Evolutionary conservation across 2,113 vertebrate species (phyloP).

Genomic region (Cyprinodon tularosa): DNA sequence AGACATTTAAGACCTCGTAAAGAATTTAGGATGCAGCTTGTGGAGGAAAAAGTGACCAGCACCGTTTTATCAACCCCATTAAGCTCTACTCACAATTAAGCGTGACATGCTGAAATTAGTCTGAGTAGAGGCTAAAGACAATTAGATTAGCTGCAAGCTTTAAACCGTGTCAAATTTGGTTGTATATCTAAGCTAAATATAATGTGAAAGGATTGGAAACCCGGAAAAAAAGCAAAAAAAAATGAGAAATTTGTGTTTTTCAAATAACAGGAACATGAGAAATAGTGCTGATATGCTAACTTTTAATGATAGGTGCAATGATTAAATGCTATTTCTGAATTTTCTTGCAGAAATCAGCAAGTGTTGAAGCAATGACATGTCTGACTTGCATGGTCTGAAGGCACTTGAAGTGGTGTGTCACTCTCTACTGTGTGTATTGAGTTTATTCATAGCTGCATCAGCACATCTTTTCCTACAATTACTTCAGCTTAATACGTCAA

Average conservation of each 20-base stretch:
- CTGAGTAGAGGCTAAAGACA: slow-evolving; percentile 53
- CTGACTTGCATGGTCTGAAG: slow-evolving; percentile 36
- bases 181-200: slow-evolving; percentile 44
- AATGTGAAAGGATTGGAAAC: not conserved
- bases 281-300: slow-evolving; percentile 1
- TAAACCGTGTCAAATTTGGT: slow-evolving; percentile 39
- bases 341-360: slow-evolving; percentile 24
- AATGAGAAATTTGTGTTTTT: not conserved
- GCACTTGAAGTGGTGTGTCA: slow-evolving; percentile 22
- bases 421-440: slow-evolving; percentile 39
- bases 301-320: slow-evolving; percentile 15
- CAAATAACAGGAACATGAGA: not conserved
- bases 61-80: slow-evolving; percentile 74
- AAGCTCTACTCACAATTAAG: slow-evolving; percentile 70
- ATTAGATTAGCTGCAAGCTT: slow-evolving; percentile 55
- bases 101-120: slow-evolving; percentile 62
- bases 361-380: slow-evolving; percentile 29
- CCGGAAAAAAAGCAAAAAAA: too few species aligned
- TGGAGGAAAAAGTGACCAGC: slow-evolving; percentile 66
- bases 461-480: slow-evolving; percentile 60
- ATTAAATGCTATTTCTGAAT: slow-evolving; percentile 42
- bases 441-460: slow-evolving; percentile 51
- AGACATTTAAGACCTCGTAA: slow-evolving; percentile 73
- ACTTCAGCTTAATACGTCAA: slow-evolving; percentile 64
- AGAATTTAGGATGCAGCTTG: slow-evolving; percentile 72